phyloP scores from a whole-genome alignment of 2,797 vertebrate genomes.

The Cynopterus sphinx region DNA sequence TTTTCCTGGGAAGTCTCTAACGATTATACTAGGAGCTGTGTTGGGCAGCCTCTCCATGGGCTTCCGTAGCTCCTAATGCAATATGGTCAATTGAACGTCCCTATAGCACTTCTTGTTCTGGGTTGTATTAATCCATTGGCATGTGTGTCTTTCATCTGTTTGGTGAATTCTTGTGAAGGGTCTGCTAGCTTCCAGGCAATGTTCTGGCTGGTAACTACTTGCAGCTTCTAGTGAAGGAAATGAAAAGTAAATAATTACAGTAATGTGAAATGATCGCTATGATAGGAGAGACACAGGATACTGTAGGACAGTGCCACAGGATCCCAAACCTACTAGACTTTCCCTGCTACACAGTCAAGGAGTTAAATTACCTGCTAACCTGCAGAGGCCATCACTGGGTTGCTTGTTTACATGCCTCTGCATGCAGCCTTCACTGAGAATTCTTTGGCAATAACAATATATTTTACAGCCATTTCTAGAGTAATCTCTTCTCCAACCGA shows the following conservation, averaged over 20 bases:
- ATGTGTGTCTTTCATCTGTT: neutral
- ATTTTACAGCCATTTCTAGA: neutral
- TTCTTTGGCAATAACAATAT: neutral
- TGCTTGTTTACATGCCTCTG: neutral
- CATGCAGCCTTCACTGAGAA: neutral
- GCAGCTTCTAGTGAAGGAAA: neutral
- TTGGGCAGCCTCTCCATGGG: too few relatives aligned
- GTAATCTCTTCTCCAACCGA: neutral
- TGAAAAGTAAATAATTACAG: neutral
- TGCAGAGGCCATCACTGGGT: neutral
- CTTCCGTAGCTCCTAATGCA: neutral
- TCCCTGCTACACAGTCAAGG: neutral
- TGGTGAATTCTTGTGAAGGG: neutral
- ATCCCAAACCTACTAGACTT: too few relatives aligned
- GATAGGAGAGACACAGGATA: neutral
- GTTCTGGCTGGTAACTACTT: neutral
- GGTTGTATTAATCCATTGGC: too few relatives aligned
- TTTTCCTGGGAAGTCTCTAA: neutral
- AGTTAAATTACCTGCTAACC: neutral
- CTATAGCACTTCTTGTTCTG: neutral
- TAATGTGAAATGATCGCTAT: neutral
- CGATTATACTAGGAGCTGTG: neutral
- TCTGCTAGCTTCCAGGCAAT: neutral
- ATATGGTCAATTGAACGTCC: fast-evolving
- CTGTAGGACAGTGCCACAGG: fast-evolving